These are phyloP conservation scores for Lamprologus callipterus DNA, from an alignment of 2,113 vertebrate genomes.

Conservation along the genomic window DNA sequence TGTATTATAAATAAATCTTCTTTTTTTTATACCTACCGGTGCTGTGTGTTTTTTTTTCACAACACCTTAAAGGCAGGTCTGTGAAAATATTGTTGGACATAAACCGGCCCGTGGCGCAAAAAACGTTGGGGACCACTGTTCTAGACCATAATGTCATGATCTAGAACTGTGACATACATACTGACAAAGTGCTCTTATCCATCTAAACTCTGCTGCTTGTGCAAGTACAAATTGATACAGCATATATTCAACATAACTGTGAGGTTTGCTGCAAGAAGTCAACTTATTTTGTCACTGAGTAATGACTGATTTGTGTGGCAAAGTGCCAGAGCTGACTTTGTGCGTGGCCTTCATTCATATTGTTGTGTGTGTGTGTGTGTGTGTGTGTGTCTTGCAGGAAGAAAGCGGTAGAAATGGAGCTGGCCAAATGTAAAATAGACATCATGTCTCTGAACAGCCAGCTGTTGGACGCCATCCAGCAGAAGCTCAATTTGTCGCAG, in stretches of 20 bases:
- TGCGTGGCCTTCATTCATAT: not conserved
- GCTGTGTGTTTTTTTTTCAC: accelerated
- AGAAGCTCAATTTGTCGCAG: slow-evolving; percentile 96
- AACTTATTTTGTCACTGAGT: not conserved
- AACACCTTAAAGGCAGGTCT: not conserved
- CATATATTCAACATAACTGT: not conserved
- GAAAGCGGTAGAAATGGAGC: slow-evolving; percentile 91
- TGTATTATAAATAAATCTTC: not conserved
- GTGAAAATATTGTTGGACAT: not conserved
- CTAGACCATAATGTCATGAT: not conserved
- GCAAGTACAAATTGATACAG: not conserved
- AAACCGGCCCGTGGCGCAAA: accelerated
- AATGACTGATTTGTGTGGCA: not conserved
- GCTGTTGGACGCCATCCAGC: slow-evolving; percentile 95
- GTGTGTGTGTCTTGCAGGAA: slow-evolving; percentile 73
- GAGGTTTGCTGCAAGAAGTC: not conserved
- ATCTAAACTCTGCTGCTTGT: not conserved
- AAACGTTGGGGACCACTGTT: not conserved
- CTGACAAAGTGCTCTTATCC: not conserved
- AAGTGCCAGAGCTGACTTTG: not conserved
- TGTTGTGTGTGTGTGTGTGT: not conserved
- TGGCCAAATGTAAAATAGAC: slow-evolving; percentile 94
- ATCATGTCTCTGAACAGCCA: slow-evolving; percentile 98
- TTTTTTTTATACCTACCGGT: not conserved
- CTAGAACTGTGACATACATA: not conserved